These are phyloP conservation scores for Megaleporinus macrocephalus DNA, from an alignment of 2,113 vertebrate genomes.

Conservation along the genomic window DNA sequence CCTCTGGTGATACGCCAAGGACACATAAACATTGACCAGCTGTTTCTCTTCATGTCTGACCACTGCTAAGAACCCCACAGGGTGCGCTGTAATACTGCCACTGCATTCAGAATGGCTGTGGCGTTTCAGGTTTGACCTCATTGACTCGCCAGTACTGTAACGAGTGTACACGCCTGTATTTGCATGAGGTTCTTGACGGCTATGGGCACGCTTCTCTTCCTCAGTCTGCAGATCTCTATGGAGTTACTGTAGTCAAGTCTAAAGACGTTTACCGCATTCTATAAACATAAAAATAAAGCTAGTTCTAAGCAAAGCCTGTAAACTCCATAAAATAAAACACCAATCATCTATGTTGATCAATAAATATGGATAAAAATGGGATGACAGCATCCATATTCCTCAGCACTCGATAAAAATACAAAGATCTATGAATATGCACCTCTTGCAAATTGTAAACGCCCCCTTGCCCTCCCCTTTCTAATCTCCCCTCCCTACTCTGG, in stretches of 20 bases:
- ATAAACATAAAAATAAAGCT: no score
- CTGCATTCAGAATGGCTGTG: constrained; percentile 3
- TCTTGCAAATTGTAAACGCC: no score
- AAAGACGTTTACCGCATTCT: background rate
- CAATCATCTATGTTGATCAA: no score
- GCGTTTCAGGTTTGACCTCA: constrained; percentile 50
- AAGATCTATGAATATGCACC: no score
- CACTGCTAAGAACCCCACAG: constrained; percentile 41
- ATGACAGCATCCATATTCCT: no score
- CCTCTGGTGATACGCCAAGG: constrained; percentile 65
- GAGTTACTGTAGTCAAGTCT: background rate
- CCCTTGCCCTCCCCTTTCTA: no score
- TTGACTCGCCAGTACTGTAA: constrained; percentile 21
- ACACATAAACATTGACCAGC: constrained; percentile 77
- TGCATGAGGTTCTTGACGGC: background rate
- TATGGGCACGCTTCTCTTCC: background rate
- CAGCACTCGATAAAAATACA: no score
- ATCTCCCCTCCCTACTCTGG: no score
- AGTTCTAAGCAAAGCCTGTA: no score
- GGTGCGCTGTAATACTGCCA: constrained; percentile 20
- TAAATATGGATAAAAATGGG: no score
- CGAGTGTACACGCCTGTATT: background rate
- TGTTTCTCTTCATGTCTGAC: constrained; percentile 67
- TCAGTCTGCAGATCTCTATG: background rate
- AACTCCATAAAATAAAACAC: no score